Percentiles rank a stretch among this genome's conserved stretches.
These are phyloP conservation scores for Nicator chloris DNA, from an alignment of 2,113 vertebrate genomes.

Conservation along the genomic window DNA sequence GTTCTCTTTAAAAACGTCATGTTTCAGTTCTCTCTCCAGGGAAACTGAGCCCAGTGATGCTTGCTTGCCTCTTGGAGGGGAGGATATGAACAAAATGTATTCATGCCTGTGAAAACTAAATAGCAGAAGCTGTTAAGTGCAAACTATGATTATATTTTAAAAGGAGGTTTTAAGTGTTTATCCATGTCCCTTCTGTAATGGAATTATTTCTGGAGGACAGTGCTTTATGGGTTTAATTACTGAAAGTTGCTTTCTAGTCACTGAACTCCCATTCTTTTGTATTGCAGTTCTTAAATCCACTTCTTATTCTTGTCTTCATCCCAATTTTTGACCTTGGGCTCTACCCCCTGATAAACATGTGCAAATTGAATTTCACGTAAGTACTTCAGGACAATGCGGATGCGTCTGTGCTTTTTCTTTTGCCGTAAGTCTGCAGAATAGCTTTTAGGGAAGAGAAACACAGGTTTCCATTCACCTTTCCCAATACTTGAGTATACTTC, in stretches of 20 bases:
- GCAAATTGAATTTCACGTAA: slow-evolving; percentile 91
- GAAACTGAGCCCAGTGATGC: neutral
- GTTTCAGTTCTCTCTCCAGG: neutral
- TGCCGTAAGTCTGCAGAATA: neutral
- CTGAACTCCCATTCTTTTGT: slow-evolving; percentile 52
- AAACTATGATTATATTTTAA: slow-evolving; percentile 32
- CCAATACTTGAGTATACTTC: neutral
- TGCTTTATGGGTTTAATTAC: slow-evolving; percentile 55
- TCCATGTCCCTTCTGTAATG: slow-evolving; percentile 35
- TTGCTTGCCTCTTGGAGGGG: neutral
- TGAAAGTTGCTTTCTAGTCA: slow-evolving; percentile 31
- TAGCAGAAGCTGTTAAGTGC: neutral
- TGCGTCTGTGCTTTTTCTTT: neutral
- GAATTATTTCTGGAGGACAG: slow-evolving; percentile 46
- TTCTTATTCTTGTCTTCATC: slow-evolving; percentile 92
- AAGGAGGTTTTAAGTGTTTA: slow-evolving; percentile 15
- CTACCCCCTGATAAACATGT: slow-evolving; percentile 85
- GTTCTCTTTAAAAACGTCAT: neutral
- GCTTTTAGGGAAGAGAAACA: neutral
- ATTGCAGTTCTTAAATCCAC: slow-evolving; percentile 91
- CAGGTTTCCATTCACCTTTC: neutral
- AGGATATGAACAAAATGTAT: neutral
- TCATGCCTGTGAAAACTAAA: slow-evolving; percentile 26
- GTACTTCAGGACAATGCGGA: slow-evolving; percentile 50
- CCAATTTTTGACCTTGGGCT: slow-evolving; percentile 92